Evolutionary conservation across 2,113 vertebrate species (phyloP).

Genomic region (Gorsachius goisagi): DNA sequence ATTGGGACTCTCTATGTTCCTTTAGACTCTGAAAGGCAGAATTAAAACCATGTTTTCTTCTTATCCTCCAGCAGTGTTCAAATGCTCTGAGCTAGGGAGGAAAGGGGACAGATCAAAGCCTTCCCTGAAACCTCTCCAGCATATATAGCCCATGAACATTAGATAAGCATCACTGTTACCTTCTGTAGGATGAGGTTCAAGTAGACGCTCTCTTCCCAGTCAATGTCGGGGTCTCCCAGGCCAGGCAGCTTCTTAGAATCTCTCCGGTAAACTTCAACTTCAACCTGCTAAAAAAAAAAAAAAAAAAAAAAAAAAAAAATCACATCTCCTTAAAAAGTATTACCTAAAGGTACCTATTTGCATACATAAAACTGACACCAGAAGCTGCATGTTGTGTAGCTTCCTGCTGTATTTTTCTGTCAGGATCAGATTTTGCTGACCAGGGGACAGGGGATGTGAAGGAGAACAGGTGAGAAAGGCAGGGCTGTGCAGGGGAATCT

Average conservation of each 20-base stretch:
- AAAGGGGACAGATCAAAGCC: not conserved
- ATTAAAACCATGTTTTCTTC: not conserved
- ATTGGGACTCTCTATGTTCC: not conserved
- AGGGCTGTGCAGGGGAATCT: not conserved
- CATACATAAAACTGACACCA: not conserved
- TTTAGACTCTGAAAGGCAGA: not conserved
- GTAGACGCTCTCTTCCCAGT: slow-evolving; percentile 99
- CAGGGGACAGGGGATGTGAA: not conserved
- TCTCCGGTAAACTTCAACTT: slow-evolving; percentile 95
- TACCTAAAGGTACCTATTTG: not conserved
- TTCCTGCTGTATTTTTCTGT: not conserved
- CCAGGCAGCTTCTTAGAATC: slow-evolving; percentile 98
- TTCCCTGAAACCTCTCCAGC: not conserved
- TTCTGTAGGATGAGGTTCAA: slow-evolving; percentile 97
- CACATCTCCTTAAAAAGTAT: not conserved
- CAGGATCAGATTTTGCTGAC: not conserved
- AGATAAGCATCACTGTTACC: slow-evolving; percentile 64
- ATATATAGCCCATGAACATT: not conserved
- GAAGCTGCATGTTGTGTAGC: not conserved
- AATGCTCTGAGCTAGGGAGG: not conserved
- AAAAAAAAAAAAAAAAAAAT: not conserved
- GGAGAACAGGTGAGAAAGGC: not conserved
- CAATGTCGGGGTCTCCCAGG: slow-evolving; percentile 94
- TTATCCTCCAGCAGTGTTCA: not conserved
- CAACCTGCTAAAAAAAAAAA: slow-evolving; percentile 78